Base-by-base conservation (phyloP, 2,888 invertebrate species). In the Callimorpha dominula region DNA sequence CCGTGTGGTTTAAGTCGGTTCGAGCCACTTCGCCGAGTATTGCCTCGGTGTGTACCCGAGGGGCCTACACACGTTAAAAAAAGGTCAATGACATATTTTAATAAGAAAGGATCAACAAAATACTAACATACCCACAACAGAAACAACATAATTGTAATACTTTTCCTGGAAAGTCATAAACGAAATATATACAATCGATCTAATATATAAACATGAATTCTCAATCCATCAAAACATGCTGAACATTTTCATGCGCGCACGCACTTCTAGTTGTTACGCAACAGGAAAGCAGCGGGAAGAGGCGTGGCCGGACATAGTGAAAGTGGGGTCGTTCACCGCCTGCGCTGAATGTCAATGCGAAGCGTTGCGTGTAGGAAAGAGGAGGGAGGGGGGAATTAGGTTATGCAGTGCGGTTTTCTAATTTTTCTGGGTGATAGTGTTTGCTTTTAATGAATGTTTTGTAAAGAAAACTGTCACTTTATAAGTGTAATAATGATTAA, bases 301-400 rank as follows among this genome's bases (percentile, higher is more conserved):
- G 86, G 86, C 81, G 87, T 83, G 85, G 68, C 84, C 85, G 85
- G 82, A 86, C 75, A 78, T 75, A 86, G 87, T 85, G 88, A 87
- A 88, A 88, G 87, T 75, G 74, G 72, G 86, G 74, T 80, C 85
- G 65, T 70, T 78, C 80, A 82, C 87, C 81, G 77, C 78, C 71
- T 78, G 80, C 77, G 73, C 81, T 86, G 87, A 87, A 88, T 90
- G 87, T 88, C 90, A 90, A 90, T 90, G 88, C 83, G 85, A 86
- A 74, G 62, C 65, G 82, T 79, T 76, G 78, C 78, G 72, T 50
- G 71, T 57, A 69, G 76, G 69, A 64, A 9, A 49, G 60, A 62
- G 49, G 68, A 72, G 50, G 65, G 62, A n/a, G 46, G 60, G 66
- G 79, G 82, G 79, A 87, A 87, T 82, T 87, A 70, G 87, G 87